A percentile compares a stretch with the other conserved stretches of the same genome.
Conservation (phyloP, 2,888 invertebrate species). For the Diachrysia chrysitis region DNA sequence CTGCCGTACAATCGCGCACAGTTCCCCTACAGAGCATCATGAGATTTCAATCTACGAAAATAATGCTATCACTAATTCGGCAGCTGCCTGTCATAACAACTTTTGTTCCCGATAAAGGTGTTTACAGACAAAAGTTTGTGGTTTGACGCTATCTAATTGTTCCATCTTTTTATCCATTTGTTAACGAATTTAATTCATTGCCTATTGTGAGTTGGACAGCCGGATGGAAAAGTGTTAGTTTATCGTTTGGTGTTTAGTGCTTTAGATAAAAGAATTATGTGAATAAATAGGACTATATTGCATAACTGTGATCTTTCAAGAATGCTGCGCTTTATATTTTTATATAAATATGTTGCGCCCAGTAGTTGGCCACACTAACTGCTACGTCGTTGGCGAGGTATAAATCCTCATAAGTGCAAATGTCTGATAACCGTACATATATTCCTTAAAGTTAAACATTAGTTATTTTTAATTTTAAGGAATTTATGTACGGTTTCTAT, state of each 20-base stretch:
- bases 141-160: constrained; percentile 79
- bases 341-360: too few species aligned
- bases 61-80: constrained; percentile 72
- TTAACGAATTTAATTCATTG: constrained; percentile 68
- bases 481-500: too few species aligned
- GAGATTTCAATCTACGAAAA: constrained; percentile 57
- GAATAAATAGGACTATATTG: too few species aligned
- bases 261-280: not conserved
- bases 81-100: constrained; percentile 86
- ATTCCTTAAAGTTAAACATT: too few species aligned
- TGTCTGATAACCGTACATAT: too few species aligned
- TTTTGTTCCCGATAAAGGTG: constrained; percentile 85
- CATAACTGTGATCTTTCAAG: too few species aligned
- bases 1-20: constrained; percentile 3
- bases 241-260: constrained; percentile 6
- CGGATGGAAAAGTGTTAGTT: constrained; percentile 59
- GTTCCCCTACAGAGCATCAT: constrained; percentile 36
- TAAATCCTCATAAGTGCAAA: too few species aligned
- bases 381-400: too few species aligned
- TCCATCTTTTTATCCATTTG: constrained; percentile 83
- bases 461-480: too few species aligned
- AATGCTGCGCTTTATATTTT: too few species aligned
- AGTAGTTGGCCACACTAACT: too few species aligned
- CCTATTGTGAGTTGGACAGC: constrained; percentile 53
- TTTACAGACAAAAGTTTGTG: constrained; percentile 78